Evolutionary conservation across 2,888 invertebrate genomes (phyloP), one percentile per base, ranked within the genome.

Genomic region (Neocrepidodera transversa): DNA sequence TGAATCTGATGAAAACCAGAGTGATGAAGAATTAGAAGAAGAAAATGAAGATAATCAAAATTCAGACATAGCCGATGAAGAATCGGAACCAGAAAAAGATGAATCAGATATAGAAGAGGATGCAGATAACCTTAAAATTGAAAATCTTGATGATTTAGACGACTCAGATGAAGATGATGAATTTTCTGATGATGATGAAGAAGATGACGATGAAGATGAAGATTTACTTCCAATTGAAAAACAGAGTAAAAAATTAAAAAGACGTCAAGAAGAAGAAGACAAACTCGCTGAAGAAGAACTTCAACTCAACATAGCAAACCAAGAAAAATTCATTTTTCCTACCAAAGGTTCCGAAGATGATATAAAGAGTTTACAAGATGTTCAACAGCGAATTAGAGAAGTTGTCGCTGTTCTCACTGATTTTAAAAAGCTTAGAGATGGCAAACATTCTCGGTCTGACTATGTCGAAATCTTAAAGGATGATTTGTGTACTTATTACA

Each of bases 401-500:
- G 85, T 91, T 38, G 82, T 91, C 6, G 82, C 86, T 65, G 92
- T 95, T 2, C 81, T 96, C 32, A 85, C 88, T 6, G 92, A 95
- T 78, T 95, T 95, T 70, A 87, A 82, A 65, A 86, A 81, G 59
- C 79, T 88, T 35, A 85, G 90, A 49, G 87, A 90, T 68, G 81
- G 83, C 7, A 84, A 84, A 1, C 88, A 91, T 71, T 86, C 88
- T 1, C 85, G 97, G 26, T 82, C 85, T 58, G 96, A 97, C 66
- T 97, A 98, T 75, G 78, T 91, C 11, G 86, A 88, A 0, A 82
- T 95, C 48, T 82, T 99, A 28, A 84, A 85, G 53, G 86, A 86
- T 70, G 97, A 99, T 82, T 83, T 99, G 48, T 97, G 97, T 74
- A 83, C 86, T 18, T 97, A 97, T 78, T 99, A 97, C 82, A 94